Evolutionary conservation across 2,888 invertebrate species (phyloP), one percentile per base, ranked within the genome.

Genomic region (Leptogaster cylindrica): DNA sequence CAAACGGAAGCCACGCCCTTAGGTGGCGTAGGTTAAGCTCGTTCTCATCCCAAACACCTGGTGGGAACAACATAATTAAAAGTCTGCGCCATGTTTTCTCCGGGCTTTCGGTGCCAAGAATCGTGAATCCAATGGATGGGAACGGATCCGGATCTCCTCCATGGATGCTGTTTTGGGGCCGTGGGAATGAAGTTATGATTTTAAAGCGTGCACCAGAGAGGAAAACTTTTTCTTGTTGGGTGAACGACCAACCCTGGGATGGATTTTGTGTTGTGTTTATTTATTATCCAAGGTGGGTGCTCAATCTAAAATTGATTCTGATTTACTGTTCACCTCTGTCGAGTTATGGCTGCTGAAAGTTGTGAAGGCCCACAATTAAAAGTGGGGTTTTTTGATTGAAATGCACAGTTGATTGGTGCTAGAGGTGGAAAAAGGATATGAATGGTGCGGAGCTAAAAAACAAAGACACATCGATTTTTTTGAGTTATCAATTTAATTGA

Each of bases 61-160:
- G 33, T 52, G 58, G 63, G 33, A 63, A 68, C 66, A 66, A 63
- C 51, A 64, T 69, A 69, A 66, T 63, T 66, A 69, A 68, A 68
- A 63, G 68, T 61, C 66, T 66, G 58, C 68, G 65, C 55, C 51
- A 61, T 61, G 61, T 61, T 61, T 61, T 61, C 44, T 44, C 27
- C 27, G 41, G n/a, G 31, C 39, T 55, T 58, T 41, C 33, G 44
- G 23, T 18, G 28, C 28, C 64, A 14, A 18, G 12, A 7, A n/a
- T n/a, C n/a, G n/a, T n/a, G 46, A 2, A 25, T 5, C 20, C 16
- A 5, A 12, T 46, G 46, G 23, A 46, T 46, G 46, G 23, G n/a
- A n/a, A 46, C 25, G 46, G 46, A 8, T 5, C 0, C 46, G n/a
- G n/a, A 7, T 20, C 44, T 3, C 44, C 44, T 2, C 16, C 2